Percentiles rank a stretch among this genome's conserved stretches.
These are phyloP conservation scores for Apomyelois bistriatella DNA, from an alignment of 2,888 invertebrate genomes.

Conservation along the genomic window DNA sequence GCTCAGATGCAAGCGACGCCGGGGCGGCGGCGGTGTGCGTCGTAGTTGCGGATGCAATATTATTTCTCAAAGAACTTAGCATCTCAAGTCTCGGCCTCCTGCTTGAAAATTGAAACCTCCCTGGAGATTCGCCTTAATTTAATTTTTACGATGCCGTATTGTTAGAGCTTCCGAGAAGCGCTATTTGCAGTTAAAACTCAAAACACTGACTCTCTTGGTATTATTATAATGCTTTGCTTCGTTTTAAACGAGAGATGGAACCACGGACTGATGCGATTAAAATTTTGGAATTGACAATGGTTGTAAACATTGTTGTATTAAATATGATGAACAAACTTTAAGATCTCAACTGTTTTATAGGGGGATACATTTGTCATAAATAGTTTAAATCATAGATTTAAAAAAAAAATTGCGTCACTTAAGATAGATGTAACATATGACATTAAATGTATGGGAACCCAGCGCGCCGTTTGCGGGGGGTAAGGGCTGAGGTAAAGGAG, in stretches of 20 bases:
- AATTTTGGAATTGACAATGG: neutral
- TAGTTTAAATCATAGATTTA: too few relatives aligned
- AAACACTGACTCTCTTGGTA: slow-evolving; percentile 35
- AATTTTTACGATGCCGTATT: slow-evolving; percentile 69
- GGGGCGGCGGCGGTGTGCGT: slow-evolving; percentile 2
- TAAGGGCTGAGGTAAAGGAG: too few relatives aligned
- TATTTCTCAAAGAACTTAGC: slow-evolving; percentile 51
- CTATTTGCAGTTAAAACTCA: slow-evolving; percentile 56
- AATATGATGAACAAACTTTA: slow-evolving; percentile 13
- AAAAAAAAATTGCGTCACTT: too few relatives aligned
- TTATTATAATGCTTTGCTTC: slow-evolving; percentile 27
- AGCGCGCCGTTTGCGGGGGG: too few relatives aligned
- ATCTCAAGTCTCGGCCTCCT: slow-evolving; percentile 49
- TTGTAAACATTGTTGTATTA: neutral
- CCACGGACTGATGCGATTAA: slow-evolving; percentile 1
- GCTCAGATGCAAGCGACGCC: neutral
- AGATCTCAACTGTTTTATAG: too few relatives aligned
- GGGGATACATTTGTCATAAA: too few relatives aligned
- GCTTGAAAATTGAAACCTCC: slow-evolving; percentile 65
- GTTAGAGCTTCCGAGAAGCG: slow-evolving; percentile 51
- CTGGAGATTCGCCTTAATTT: slow-evolving; percentile 64
- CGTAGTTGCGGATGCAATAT: slow-evolving; percentile 44
- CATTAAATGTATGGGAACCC: too few relatives aligned
- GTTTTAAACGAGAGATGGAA: slow-evolving; percentile 22
- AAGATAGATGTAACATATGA: too few relatives aligned